Evolutionary conservation across 2,797 vertebrate genomes (phyloP).

Genomic region (Anableps anableps): DNA sequence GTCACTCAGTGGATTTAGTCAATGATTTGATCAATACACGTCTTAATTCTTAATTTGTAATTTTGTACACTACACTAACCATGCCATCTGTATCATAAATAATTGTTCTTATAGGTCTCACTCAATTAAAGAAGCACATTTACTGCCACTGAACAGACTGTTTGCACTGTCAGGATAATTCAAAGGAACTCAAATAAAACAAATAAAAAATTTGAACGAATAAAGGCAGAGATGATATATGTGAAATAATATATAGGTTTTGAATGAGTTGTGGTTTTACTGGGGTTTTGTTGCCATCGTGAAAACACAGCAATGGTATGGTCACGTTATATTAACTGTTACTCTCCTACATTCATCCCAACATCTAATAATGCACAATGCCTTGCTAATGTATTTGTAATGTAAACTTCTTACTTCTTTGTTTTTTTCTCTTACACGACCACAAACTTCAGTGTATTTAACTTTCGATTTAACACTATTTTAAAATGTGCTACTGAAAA

Average conservation of each 20-base stretch:
- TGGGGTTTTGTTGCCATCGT: neutral
- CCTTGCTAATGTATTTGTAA: no score
- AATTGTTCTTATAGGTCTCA: constrained; percentile 9
- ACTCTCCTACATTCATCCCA: neutral
- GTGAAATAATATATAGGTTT: neutral
- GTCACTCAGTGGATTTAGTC: constrained; percentile 47
- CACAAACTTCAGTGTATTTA: no score
- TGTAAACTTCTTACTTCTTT: no score
- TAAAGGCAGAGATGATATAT: neutral
- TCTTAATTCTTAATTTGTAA: constrained; percentile 53
- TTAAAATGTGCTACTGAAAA: no score
- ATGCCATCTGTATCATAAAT: constrained; percentile 30
- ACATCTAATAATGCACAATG: neutral
- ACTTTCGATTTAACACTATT: no score
- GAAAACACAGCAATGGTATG: neutral
- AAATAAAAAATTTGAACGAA: neutral
- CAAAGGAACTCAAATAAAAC: constrained; percentile 4
- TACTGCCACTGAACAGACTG: constrained; percentile 8
- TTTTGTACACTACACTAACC: constrained; percentile 20
- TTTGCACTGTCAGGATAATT: constrained; percentile 7
- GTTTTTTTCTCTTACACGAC: no score
- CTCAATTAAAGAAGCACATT: neutral
- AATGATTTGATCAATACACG: constrained; percentile 60
- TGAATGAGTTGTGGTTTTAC: neutral
- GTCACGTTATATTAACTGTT: neutral